Base-by-base conservation (phyloP, 2,113 vertebrate genomes). In the Hydrochoerus hydrochaeris region DNA sequence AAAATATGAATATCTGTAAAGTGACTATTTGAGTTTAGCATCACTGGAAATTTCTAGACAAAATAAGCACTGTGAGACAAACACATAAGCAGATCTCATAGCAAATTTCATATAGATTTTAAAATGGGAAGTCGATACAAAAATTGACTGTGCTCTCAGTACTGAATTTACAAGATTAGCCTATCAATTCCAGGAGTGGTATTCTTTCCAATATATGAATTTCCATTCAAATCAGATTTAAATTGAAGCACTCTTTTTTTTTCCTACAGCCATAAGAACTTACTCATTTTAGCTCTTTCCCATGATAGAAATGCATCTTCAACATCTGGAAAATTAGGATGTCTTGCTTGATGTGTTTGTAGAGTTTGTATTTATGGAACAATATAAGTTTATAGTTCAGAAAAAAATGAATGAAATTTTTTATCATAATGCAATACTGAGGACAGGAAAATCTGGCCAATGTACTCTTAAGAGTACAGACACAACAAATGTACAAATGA, bases 221-320 rank as follows among this genome's bases (percentile, higher is more conserved):
- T 41, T 20, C 5, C 30, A 85, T 96, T 96, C 10, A 93, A 96
- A 94, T 46, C 46, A 3, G 30, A 9, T 38, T 80, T 91, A 54
- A 54, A 65, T 85, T 89, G 7, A 83, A 85, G 19, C 60, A 52
- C 57, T 24, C 10, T 85, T 65, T 84, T 90, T 26, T 0, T 77
- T 28, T 90, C 52, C 65, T 88, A 52, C 17, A 20, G 3, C 3
- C 49, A 84, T 92, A 95, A 89, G 69, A 38, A 6, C 12, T 91
- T 90, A 58, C 12, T 91, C 30, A 95, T 91, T 97, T 96, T 82
- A 93, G 16, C 75, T 67, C 7, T 92, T 20, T 96, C 67, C 54
- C 19, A 88, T 95, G 49, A 85, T 11, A 92, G 30, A 97, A 96
- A 88, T 92, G 96, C 54, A 82, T 96, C 28, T 35, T 88, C 30